phyloP scores from a whole-genome alignment of 2,797 vertebrate genomes.

The Sciaenops ocellatus region DNA sequence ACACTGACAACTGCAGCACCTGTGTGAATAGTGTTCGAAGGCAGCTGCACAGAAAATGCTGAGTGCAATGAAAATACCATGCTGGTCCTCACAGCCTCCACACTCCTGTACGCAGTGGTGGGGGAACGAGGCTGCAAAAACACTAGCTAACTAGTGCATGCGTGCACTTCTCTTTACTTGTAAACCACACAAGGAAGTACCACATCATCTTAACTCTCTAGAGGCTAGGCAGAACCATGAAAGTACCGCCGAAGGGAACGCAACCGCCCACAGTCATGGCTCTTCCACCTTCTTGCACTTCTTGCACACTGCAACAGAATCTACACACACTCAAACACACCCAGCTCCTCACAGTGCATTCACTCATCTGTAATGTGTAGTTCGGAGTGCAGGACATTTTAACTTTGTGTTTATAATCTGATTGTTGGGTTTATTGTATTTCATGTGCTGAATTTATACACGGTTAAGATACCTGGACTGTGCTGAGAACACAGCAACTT shows the following conservation, averaged over 20 bases:
- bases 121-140: not conserved
- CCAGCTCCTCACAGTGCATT: not conserved
- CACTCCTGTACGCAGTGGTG: not conserved
- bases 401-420: not conserved
- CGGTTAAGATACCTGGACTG: not conserved
- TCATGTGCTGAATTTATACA: not conserved
- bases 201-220: not conserved
- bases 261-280: not conserved
- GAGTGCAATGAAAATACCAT: not conserved
- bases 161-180: not conserved
- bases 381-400: not conserved
- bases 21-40: not conserved
- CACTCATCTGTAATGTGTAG: not conserved
- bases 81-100: too few species aligned
- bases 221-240: not conserved
- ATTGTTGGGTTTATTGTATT: not conserved
- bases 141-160: not conserved
- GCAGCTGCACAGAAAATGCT: not conserved
- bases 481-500: not conserved
- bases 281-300: not conserved
- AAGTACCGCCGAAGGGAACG: not conserved
- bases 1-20: not conserved
- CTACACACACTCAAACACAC: not conserved
- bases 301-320: not conserved
- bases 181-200: slow-evolving; percentile 16